A percentile compares a stretch with the other conserved stretches of the same genome.
Evolutionary conservation across 64 coral and sea anemone species (phyloP).

Genomic region (Anthopleura sola): DNA sequence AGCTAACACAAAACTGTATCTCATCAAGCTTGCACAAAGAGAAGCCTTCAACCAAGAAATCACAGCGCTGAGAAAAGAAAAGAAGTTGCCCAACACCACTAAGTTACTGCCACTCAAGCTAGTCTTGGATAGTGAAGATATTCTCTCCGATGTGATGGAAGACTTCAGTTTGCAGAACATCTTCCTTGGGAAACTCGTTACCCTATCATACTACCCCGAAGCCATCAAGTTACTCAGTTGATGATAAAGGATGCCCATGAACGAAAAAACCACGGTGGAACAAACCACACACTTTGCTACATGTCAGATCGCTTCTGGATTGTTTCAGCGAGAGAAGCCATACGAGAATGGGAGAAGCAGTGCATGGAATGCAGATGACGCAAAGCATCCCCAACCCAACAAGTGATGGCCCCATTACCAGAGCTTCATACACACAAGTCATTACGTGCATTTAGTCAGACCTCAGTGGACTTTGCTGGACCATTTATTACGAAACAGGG

Average conservation of each 20-base stretch:
- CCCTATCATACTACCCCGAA: slow-evolving; percentile 27
- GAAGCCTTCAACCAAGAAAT: no score
- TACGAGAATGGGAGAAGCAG: slow-evolving; percentile 54
- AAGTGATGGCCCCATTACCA: slow-evolving; percentile 69
- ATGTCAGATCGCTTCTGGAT: slow-evolving; percentile 52
- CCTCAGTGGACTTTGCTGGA: slow-evolving; percentile 36
- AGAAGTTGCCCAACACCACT: no score
- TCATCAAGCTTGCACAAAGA: no score
- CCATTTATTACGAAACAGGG: slow-evolving; percentile 35
- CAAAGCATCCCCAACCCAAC: slow-evolving; percentile 35
- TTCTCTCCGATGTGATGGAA: no score
- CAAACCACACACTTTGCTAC: slow-evolving; percentile 10
- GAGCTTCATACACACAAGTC: background rate
- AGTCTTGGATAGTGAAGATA: no score
- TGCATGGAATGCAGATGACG: slow-evolving; percentile 59
- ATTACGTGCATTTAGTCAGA: slow-evolving; percentile 47
- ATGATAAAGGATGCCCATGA: slow-evolving; percentile 48
- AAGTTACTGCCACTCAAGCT: no score
- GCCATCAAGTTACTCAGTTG: slow-evolving; percentile 36
- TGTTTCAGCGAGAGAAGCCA: slow-evolving; percentile 44
- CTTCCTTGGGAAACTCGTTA: no score
- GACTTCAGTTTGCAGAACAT: no score
- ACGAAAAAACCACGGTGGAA: slow-evolving; percentile 26
- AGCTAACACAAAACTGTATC: no score
- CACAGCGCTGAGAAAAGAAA: no score